Evolutionary conservation across 2,888 invertebrate species (phyloP), one percentile per base, ranked within the genome.

Genomic region (Desoria tigrina): DNA sequence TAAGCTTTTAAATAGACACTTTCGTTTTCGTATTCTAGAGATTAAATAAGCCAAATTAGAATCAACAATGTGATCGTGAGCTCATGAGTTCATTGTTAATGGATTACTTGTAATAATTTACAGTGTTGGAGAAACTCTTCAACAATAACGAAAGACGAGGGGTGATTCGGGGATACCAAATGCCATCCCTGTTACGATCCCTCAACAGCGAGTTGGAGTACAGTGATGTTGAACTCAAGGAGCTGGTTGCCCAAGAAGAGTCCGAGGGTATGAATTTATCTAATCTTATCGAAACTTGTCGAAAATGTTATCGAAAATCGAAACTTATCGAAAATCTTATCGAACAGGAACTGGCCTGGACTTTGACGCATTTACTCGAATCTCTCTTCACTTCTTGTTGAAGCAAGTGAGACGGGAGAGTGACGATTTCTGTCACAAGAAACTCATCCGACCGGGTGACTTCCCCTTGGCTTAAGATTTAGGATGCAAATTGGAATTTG

Each of bases 111-210:
- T 32, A 39, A 54, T 9, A 54, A 54, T 7, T 6, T 27, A 16
- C 45, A 71, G 71, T 71, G 42, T 18, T 71, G 61, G 71, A 71
- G 61, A 71, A 71, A 32, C 45, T 71, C 49, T 71, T 71, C 63
- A 23, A 42, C n/a, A 61, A 49, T n/a, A 62, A 71, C 50, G 57
- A 68, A 21, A 62, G 68, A 6, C 61, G 68, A 14, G 71, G 71
- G 0, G 60, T 63, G 23, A 54, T 71, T 18, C 58, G 68, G 49
- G 56, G 62, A 23, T 68, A 71, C 21, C 65, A 68, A 42, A 68
- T 71, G 68, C 68, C 67, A 21, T 42, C 63, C 1, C 63, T 71
- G 1, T 60, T 71, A 6, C 58, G 68, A 3, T 63, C 68, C 14
- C 56, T 71, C 23, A 63, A 61, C 58, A 39, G 55, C 1, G 67